Evolutionary conservation across 2,888 invertebrate genomes (phyloP).

Genomic region (Apamea sordens): DNA sequence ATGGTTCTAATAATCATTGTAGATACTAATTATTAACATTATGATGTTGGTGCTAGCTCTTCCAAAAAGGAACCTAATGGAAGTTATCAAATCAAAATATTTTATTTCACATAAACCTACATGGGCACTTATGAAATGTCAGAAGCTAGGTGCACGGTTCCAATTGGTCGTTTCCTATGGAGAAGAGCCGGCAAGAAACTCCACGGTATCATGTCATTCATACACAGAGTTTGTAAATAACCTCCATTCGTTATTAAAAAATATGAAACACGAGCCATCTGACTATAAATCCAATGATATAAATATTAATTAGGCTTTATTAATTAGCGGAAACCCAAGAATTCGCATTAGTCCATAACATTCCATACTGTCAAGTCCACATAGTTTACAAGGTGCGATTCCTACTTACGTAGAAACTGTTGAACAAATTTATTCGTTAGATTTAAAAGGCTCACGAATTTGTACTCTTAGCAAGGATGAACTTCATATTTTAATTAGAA

Average conservation of each 20-base stretch:
- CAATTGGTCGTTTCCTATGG: no score
- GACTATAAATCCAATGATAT: background rate
- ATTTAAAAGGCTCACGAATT: constrained; percentile 2
- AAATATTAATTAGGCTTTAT: background rate
- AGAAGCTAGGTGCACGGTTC: no score
- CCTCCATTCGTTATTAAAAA: background rate
- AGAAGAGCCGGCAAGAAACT: no score
- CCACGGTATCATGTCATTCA: background rate
- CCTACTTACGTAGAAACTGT: background rate
- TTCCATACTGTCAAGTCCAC: background rate
- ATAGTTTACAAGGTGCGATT: constrained; percentile 6
- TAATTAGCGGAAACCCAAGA: background rate
- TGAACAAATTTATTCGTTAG: background rate
- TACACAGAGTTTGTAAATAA: constrained; percentile 3
- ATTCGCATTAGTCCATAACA: constrained; percentile 1
- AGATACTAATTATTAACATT: background rate
- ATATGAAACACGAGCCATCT: background rate
- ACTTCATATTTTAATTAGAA: background rate
- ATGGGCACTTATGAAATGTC: no score
- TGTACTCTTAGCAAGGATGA: background rate
- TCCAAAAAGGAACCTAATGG: background rate
- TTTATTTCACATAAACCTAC: background rate
- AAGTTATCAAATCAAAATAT: background rate
- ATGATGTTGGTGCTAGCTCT: background rate
- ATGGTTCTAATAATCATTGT: background rate